Percentiles rank a stretch among this genome's conserved stretches.
These are phyloP conservation scores for Strix uralensis DNA, from an alignment of 2,113 vertebrate species.

Conservation along the genomic window DNA sequence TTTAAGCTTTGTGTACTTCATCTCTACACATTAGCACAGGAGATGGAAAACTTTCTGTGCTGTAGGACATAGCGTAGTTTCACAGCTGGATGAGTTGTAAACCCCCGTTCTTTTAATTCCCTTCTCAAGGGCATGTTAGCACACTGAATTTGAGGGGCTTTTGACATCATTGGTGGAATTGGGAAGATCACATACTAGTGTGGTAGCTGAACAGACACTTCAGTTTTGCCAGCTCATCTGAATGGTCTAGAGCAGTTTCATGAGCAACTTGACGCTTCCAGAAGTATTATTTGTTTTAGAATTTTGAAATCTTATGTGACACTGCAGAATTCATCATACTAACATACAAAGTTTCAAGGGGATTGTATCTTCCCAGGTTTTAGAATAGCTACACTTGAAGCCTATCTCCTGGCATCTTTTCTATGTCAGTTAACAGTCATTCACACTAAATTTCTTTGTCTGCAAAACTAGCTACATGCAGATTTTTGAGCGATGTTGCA, in stretches of 20 bases:
- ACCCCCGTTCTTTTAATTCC: neutral
- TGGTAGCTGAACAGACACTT: neutral
- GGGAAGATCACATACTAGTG: no score
- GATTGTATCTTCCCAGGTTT: neutral
- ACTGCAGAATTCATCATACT: neutral
- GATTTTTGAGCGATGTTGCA: neutral
- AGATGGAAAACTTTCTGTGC: neutral
- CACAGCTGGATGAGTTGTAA: neutral
- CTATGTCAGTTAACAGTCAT: neutral
- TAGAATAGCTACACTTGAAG: neutral
- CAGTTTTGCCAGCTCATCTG: neutral
- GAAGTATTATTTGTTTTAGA: neutral
- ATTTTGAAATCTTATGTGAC: rapidly evolving
- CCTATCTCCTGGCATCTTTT: neutral
- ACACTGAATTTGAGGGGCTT: neutral
- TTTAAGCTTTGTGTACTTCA: neutral
- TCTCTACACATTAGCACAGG: neutral
- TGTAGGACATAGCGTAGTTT: neutral
- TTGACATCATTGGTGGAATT: neutral
- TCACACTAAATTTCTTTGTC: neutral
- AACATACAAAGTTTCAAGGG: neutral
- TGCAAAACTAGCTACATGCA: neutral
- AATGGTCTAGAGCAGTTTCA: neutral
- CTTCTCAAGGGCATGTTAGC: neutral
- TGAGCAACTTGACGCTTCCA: neutral